Evolutionary conservation across 2,113 vertebrate species (phyloP).

Genomic region (Diglossa brunneiventris): DNA sequence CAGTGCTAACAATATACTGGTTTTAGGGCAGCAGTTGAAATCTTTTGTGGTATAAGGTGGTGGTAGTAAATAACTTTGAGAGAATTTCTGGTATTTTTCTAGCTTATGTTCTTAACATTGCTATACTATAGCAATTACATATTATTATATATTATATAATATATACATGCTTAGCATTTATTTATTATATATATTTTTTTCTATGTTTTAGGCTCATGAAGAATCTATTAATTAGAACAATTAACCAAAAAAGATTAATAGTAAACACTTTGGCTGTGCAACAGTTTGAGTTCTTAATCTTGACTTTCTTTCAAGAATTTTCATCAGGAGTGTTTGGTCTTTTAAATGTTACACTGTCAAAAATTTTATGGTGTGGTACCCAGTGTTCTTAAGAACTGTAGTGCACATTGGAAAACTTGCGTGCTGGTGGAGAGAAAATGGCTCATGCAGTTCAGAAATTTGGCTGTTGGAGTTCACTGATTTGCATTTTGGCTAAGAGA

Average conservation of each 20-base stretch:
- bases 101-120: not conserved
- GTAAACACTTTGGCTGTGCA: not conserved
- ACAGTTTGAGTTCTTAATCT: not conserved
- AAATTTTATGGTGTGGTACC: not conserved
- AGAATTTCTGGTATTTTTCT: not conserved
- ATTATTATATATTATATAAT: not conserved
- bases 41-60: not conserved
- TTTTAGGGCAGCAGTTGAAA: not conserved
- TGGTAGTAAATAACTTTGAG: not conserved
- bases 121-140: not conserved
- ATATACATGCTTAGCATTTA: not conserved
- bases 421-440: not conserved
- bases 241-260: not conserved
- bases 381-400: not conserved
- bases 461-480: not conserved
- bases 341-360: not conserved
- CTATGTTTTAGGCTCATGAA: not conserved
- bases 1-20: not conserved
- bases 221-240: not conserved
- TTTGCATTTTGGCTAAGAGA: not conserved
- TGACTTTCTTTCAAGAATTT: not conserved
- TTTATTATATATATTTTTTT: not conserved
- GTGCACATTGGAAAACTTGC: not conserved
- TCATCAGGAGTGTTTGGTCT: not conserved
- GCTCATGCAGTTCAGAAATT: not conserved